Conservation (phyloP, 2,888 invertebrate species). For the Drosophila ustulata region DNA sequence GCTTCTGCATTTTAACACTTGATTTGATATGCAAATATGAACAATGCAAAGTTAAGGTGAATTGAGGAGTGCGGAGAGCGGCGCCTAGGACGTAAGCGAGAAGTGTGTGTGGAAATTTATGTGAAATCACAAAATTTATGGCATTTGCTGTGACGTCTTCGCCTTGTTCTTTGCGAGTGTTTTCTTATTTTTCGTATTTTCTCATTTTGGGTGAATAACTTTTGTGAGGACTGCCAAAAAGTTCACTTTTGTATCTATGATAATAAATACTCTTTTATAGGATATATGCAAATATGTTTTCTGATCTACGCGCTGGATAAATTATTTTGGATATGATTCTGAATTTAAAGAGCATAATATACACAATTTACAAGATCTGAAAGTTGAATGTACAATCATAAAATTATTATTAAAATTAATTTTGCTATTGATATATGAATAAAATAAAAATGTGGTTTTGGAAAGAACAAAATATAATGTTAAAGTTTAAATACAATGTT, state of each 20-base stretch:
- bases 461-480: too few species aligned
- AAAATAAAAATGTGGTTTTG: too few species aligned
- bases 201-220: constrained; percentile 27
- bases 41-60: constrained; percentile 43
- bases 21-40: constrained; percentile 77
- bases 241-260: constrained; percentile 22
- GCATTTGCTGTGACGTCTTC: constrained; percentile 53
- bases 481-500: too few species aligned
- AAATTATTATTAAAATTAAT: too few species aligned
- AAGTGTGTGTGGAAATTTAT: constrained; percentile 47
- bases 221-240: constrained; percentile 46
- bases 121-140: constrained; percentile 73
- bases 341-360: too few species aligned
- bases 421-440: too few species aligned
- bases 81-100: not conserved
- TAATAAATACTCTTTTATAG: constrained; percentile 29
- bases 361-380: too few species aligned
- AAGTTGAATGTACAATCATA: too few species aligned
- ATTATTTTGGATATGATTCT: not conserved
- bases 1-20: constrained; percentile 74
- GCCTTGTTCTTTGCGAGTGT: constrained; percentile 8
- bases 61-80: not conserved
- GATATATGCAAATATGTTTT: not conserved
- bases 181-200: constrained; percentile 3
- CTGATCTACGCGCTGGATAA: not conserved